A percentile compares a stretch with the other conserved stretches of the same genome.
These are phyloP conservation scores for Eriocheir sinensis DNA, from an alignment of 1,140 invertebrate species.

Conservation along the genomic window DNA sequence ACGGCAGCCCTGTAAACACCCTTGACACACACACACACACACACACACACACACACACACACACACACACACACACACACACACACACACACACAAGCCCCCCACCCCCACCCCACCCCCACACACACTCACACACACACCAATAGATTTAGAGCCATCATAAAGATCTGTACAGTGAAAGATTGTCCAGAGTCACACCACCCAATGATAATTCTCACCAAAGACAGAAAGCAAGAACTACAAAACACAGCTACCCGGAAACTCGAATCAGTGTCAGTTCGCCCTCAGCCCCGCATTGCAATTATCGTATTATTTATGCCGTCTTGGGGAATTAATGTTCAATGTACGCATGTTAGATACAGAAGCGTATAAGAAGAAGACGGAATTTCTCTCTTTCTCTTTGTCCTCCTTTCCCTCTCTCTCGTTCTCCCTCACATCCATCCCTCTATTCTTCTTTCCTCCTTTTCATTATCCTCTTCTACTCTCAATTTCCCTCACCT, in stretches of 20 bases:
- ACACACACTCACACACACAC: too few relatives aligned
- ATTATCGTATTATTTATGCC: background rate
- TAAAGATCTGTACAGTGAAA: too few relatives aligned
- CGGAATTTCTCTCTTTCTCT: too few relatives aligned
- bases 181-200: too few relatives aligned
- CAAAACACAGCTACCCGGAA: too few relatives aligned
- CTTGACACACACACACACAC: slow-evolving; percentile 8
- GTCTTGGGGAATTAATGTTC: background rate
- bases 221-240: too few relatives aligned
- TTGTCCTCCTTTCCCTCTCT: background rate
- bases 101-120: too few relatives aligned
- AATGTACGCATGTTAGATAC: background rate
- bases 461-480: background rate
- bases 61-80: background rate
- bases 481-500: background rate
- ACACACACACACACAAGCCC: too few relatives aligned
- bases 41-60: background rate
- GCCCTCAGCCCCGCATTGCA: too few relatives aligned
- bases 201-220: too few relatives aligned
- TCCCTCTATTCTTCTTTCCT: background rate
- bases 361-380: too few relatives aligned
- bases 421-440: background rate
- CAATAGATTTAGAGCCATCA: background rate
- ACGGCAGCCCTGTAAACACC: background rate
- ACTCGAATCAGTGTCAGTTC: too few relatives aligned